Evolutionary conservation across 2,797 vertebrate species (phyloP).

Genomic region (Columba guinea): DNA sequence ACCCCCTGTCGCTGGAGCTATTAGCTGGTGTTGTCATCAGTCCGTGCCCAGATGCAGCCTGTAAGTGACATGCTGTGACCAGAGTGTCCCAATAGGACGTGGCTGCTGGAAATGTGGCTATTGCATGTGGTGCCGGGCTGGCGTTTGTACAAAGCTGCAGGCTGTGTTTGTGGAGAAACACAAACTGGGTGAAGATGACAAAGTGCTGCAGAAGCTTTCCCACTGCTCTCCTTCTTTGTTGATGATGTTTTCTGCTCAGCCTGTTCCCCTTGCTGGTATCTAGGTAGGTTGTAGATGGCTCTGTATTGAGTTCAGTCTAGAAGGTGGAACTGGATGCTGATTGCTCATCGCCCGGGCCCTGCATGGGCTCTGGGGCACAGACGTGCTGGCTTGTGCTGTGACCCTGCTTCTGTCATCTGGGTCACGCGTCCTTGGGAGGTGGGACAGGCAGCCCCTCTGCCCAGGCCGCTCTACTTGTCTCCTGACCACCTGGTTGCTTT

Average conservation of each 20-base stretch:
- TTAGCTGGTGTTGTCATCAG: neutral
- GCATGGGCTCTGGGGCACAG: rapidly evolving
- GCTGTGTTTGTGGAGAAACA: neutral
- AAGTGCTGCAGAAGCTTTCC: neutral
- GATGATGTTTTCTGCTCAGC: neutral
- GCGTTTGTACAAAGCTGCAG: neutral
- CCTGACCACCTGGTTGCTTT: neutral
- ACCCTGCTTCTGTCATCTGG: neutral
- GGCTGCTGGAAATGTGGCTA: neutral
- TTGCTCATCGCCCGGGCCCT: rapidly evolving
- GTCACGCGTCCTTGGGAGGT: neutral
- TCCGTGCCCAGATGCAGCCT: neutral
- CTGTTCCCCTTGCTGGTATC: neutral
- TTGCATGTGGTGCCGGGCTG: neutral
- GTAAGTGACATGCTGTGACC: neutral
- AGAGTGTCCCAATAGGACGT: neutral
- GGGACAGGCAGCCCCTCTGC: neutral
- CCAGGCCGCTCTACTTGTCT: neutral
- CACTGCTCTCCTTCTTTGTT: neutral
- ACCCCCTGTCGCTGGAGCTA: neutral
- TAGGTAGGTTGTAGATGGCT: neutral
- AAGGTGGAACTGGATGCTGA: neutral
- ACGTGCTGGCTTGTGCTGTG: neutral
- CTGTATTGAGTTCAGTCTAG: neutral
- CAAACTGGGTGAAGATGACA: neutral